These are phyloP conservation scores for Apamea sordens DNA, from an alignment of 2,888 invertebrate species.

Conservation along the genomic window DNA sequence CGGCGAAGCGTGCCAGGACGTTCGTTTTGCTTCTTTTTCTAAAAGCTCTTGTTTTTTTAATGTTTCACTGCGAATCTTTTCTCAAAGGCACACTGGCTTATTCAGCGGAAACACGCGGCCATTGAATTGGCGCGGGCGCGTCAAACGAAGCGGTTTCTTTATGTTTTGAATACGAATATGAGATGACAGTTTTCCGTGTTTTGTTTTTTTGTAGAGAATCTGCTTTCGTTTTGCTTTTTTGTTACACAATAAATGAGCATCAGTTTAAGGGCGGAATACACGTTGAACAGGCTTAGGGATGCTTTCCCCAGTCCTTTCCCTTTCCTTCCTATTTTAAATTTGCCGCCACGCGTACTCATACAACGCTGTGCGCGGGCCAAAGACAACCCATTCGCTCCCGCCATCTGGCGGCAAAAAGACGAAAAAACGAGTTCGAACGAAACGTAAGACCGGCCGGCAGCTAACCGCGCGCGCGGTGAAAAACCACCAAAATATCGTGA, in stretches of 20 bases:
- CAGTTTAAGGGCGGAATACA: background rate
- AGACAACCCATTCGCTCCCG: too few species aligned
- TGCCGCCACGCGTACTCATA: too few species aligned
- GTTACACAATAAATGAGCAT: background rate
- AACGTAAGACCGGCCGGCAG: too few species aligned
- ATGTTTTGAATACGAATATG: conserved; percentile 13
- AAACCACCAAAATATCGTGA: too few species aligned
- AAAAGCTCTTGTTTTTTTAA: conserved; percentile 69
- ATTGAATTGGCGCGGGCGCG: conserved; percentile 36
- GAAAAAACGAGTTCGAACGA: too few species aligned
- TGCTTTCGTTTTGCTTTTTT: background rate
- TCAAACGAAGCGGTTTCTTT: conserved; percentile 27
- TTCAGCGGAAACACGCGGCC: conserved; percentile 45
- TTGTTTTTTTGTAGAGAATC: conserved; percentile 6
- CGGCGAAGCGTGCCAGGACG: conserved; percentile 59
- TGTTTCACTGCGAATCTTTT: conserved; percentile 64
- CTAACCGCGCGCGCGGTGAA: too few species aligned
- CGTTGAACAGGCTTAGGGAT: too few species aligned
- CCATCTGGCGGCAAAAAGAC: too few species aligned
- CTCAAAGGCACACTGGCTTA: conserved; percentile 63
- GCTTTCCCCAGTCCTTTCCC: too few species aligned
- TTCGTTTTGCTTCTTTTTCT: conserved; percentile 60
- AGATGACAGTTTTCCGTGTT: conserved; percentile 15
- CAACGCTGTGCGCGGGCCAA: too few species aligned
- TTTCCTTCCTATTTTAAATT: too few species aligned